phyloP scores from a whole-genome alignment of 2,113 vertebrate genomes.

The Gorsachius goisagi region DNA sequence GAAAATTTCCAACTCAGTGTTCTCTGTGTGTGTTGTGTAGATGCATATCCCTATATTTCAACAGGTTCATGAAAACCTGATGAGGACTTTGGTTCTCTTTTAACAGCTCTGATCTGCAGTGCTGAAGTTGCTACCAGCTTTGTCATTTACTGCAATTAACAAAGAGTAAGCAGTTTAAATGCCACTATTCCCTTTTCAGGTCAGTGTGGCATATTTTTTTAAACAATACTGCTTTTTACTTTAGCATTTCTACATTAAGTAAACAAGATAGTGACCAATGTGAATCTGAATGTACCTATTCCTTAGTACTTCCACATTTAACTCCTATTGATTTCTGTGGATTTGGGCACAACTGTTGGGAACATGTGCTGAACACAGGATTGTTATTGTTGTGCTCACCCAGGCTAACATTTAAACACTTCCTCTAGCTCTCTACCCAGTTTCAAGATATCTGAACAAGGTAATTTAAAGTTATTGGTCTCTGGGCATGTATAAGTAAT shows the following conservation, averaged over 20 bases:
- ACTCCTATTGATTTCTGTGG: neutral
- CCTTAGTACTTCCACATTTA: neutral
- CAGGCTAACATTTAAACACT: neutral
- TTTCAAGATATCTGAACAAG: neutral
- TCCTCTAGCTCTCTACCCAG: neutral
- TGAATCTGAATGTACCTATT: neutral
- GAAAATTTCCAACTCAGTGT: neutral
- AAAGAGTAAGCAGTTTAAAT: neutral
- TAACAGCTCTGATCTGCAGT: neutral
- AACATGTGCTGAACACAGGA: neutral
- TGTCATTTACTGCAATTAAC: neutral
- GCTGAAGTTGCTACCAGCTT: neutral
- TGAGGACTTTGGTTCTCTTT: neutral
- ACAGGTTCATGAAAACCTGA: neutral
- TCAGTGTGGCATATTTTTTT: neutral
- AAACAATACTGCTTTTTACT: neutral
- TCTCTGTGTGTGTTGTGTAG: neutral
- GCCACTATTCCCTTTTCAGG: accelerated
- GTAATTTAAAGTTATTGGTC: neutral
- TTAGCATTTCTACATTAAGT: neutral
- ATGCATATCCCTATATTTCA: neutral
- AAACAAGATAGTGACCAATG: neutral
- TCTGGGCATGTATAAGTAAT: neutral
- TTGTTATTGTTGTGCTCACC: neutral
- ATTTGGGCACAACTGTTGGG: neutral